phyloP scores from a whole-genome alignment of 2,113 vertebrate genomes.

The Gopherus evgoodei region DNA sequence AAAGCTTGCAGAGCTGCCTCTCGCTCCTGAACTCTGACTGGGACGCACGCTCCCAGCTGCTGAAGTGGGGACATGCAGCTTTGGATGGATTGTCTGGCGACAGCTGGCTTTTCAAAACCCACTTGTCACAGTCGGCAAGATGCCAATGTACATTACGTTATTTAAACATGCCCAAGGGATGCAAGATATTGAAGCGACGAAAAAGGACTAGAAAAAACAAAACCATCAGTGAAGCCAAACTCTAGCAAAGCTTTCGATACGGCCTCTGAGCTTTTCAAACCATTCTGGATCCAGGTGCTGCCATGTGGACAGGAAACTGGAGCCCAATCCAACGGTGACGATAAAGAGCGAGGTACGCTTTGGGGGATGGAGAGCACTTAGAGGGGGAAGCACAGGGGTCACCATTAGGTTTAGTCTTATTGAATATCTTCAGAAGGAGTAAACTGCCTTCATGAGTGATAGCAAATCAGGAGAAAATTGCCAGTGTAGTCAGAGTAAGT shows the following conservation, averaged over 20 bases:
- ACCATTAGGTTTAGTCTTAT: background rate
- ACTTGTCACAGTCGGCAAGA: background rate
- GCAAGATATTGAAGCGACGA: slow-evolving; percentile 64
- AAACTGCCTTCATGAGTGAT: background rate
- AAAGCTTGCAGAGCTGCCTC: background rate
- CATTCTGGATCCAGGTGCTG: background rate
- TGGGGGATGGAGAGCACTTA: background rate
- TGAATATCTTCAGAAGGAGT: background rate
- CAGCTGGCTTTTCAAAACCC: background rate
- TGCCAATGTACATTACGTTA: slow-evolving; percentile 73
- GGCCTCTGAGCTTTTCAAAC: background rate
- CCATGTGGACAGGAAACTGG: background rate
- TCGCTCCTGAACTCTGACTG: background rate
- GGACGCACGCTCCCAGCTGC: no score
- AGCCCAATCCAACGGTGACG: background rate
- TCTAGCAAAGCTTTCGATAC: background rate
- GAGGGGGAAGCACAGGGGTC: background rate
- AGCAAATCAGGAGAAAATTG: background rate
- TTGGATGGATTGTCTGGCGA: background rate
- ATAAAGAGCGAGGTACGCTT: background rate
- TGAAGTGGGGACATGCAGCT: background rate
- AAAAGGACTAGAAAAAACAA: background rate
- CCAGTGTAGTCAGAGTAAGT: background rate
- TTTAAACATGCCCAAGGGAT: background rate
- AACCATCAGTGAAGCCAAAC: background rate